Evolutionary conservation across 1,140 invertebrate genomes (phyloP), one percentile per base, ranked within the genome.

Genomic region (Anoplolepis gracilipes): DNA sequence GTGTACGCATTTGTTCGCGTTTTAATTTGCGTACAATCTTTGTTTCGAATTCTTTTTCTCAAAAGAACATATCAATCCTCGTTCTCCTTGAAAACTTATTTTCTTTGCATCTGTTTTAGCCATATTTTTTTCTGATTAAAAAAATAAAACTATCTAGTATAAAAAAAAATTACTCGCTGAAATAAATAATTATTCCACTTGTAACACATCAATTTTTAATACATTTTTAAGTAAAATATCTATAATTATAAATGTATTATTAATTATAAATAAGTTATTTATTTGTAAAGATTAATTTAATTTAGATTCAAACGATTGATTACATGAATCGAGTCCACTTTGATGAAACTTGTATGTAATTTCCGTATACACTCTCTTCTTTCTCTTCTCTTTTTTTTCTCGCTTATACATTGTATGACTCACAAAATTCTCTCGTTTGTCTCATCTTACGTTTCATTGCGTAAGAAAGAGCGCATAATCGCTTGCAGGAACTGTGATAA

Each of bases 391-490:
- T 6, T 61, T 42, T 65, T 22, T 42, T 10, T 53, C 33, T 81
- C 53, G 13, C 19, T 25, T 81, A 5, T 81, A 72, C 72, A 73
- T 33, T 49, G 59, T 67, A 65, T 6, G 39, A n/a, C n/a, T 22
- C 53, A 33, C 55, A 39, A 82, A 82, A 82, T 82, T 82, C 73
- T 73, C 28, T 25, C 65, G 19, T 19, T 36, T 73, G 28, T 55
- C 42, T 46, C 22, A 85, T 88, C 69, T 64, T 36, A 39, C 67
- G 8, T 69, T 42, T 22, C 28, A 46, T 89, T 86, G 85, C 78
- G 64, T 67, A 89, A 89, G 87, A 61, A 61, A 61, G 81, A 64
- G 61, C 67, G n/a, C 57, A 76, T 70, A 69, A 81, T 59, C 61
- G 59, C 22, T 55, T 57, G 46, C 69, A 82, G 77, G 84, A 77